A percentile compares a stretch with the other conserved stretches of the same genome.
Evolutionary conservation across 2,113 vertebrate species (phyloP).

Genomic region (Pelodiscus sinensis): DNA sequence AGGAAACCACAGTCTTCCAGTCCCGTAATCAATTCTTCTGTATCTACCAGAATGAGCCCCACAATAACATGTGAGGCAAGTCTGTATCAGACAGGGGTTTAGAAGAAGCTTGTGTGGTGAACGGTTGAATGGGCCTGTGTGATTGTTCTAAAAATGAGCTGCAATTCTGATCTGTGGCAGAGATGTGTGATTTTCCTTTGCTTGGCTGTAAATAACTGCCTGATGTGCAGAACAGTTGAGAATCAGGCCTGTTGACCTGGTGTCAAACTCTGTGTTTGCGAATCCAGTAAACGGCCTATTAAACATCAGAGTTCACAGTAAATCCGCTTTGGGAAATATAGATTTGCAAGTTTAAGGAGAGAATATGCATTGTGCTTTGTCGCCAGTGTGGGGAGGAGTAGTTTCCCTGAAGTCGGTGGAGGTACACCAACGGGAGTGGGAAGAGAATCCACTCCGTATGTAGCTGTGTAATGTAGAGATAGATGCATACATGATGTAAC

Average conservation of each 20-base stretch:
- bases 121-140: neutral
- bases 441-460: neutral
- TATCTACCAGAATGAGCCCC: neutral
- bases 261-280: neutral
- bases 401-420: neutral
- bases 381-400: neutral
- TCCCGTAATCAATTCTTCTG: neutral
- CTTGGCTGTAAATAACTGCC: neutral
- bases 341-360: accelerated
- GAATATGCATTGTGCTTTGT: accelerated
- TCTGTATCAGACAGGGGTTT: neutral
- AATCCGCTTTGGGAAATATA: neutral
- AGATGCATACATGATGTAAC: neutral
- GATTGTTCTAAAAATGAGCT: neutral
- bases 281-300: neutral
- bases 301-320: neutral
- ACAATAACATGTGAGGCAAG: neutral
- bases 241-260: neutral
- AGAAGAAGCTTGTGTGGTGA: neutral
- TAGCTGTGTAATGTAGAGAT: neutral
- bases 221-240: neutral
- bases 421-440: neutral
- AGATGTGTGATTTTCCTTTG: too few relatives aligned
- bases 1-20: neutral
- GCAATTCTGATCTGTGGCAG: neutral